Base-by-base conservation (phyloP, 2,888 invertebrate species). In the Lasiommata megera region DNA sequence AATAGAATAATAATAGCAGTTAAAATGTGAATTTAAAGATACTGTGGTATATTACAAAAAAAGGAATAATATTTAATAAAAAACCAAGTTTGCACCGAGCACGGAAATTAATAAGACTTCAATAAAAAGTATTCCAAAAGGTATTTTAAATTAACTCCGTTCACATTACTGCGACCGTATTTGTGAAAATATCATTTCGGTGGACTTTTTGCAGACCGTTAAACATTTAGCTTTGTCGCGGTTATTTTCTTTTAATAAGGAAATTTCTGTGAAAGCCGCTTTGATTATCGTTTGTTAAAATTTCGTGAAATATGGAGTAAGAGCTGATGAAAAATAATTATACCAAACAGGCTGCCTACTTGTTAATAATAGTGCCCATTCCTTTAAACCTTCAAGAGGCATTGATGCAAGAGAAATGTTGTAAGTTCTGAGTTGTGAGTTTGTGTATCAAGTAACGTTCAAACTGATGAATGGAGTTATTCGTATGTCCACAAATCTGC, bases 151-250 rank as follows among this genome's bases (percentile, higher is more conserved):
- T 50, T 34, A 48, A 48, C 50, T 28, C 50, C 3, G 50, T 38
- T n/a, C 12, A 41, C 41, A 23, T 41, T 41, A 23, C 6, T 18
- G 12, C 6, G 28, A 9, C 18, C 18, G 12, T 50, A 36, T 23
- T 36, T 36, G 17, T 12, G 12, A 38, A 38, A 50, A 50, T 28
- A 50, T 37, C 5, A 28, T 50, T 50, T 50, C 11, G 37, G 18
- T 18, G 17, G 36, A 36, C 14, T 28, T 50, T 37, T 29, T 40
- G 38, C 51, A 12, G 51, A n/a, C 51, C 40, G 40, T 40, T 40
- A 53, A 60, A 54, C 60, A 54, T 40, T 60, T 54, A 61, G 59
- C 64, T 62, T 63, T 58, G 64, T 58, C 56, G 55, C 58, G 53
- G 56, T 59, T 2, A 3, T 55, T 61, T 65, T 65, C 40, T 51